A percentile compares a stretch with the other conserved stretches of the same genome.
phyloP scores from a whole-genome alignment of 1,140 invertebrate species.

The Diplogasteroides magnus region DNA sequence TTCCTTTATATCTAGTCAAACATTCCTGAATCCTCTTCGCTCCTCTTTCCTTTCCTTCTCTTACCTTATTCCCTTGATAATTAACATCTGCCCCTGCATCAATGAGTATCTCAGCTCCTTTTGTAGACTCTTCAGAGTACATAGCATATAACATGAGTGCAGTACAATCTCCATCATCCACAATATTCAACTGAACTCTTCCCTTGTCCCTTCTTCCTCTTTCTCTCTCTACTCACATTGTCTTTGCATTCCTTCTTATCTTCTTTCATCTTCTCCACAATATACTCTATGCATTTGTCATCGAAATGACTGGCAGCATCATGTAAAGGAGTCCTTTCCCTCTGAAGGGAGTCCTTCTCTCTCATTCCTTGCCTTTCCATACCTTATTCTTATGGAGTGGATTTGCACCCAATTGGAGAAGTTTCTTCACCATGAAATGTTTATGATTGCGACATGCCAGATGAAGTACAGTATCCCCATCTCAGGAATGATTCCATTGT shows the following conservation, averaged over 20 bases:
- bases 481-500: no score
- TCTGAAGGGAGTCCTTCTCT: no score
- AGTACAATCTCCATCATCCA: not conserved
- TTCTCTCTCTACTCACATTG: no score
- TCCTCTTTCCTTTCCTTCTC: no score
- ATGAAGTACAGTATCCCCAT: no score
- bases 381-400: no score
- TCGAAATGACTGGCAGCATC: not conserved
- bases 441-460: no score
- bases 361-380: no score
- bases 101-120: not conserved
- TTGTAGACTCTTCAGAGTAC: not conserved
- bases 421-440: no score
- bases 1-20: not conserved
- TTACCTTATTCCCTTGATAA: not conserved
- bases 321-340: not conserved
- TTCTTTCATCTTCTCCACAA: no score
- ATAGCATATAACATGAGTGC: not conserved
- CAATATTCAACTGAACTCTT: not conserved
- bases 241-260: no score
- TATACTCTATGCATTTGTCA: not conserved
- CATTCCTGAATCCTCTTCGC: not conserved
- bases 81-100: not conserved
- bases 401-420: no score
- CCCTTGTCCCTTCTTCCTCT: not conserved